These are phyloP conservation scores for Temnothorax ravouxi DNA, from an alignment of 2,888 invertebrate species.

Conservation along the genomic window DNA sequence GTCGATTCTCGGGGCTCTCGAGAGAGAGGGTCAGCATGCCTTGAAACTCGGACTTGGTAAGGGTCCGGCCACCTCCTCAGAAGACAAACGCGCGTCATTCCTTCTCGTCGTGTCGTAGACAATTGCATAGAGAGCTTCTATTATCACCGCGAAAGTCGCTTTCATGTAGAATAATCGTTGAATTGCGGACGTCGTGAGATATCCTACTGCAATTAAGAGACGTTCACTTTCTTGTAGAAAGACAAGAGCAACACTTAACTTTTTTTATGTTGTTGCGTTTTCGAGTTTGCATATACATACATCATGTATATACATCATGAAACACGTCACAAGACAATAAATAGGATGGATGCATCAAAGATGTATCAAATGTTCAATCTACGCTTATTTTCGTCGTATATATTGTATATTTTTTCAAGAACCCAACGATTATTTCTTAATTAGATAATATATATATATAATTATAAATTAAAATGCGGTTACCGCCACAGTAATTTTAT, in stretches of 20 bases:
- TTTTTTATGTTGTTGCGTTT: conserved; percentile 14
- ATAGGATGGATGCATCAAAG: background rate
- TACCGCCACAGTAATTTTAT: background rate
- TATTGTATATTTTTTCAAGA: background rate
- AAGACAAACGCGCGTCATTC: conserved; percentile 75
- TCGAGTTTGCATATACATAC: conserved; percentile 1
- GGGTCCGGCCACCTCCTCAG: conserved; percentile 81
- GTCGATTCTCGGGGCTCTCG: conserved; percentile 81
- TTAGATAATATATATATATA: background rate
- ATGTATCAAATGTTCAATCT: background rate
- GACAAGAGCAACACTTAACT: background rate
- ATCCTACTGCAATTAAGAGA: conserved; percentile 6
- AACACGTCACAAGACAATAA: conserved; percentile 20
- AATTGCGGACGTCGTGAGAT: background rate
- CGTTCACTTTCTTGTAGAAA: conserved; percentile 12
- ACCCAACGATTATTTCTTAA: background rate
- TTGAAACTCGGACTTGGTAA: conserved; percentile 78
- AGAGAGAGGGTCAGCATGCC: conserved; percentile 78
- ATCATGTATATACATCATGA: conserved; percentile 23
- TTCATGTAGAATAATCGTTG: conserved; percentile 17
- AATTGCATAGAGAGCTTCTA: conserved; percentile 35
- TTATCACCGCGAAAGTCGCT: conserved; percentile 32
- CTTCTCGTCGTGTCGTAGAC: conserved; percentile 29
- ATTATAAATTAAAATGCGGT: background rate
- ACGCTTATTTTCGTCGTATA: background rate